Percentiles rank a stretch among this genome's conserved stretches.
These are phyloP conservation scores for Pituophis catenifer DNA, from an alignment of 2,113 vertebrate species.

Conservation along the genomic window DNA sequence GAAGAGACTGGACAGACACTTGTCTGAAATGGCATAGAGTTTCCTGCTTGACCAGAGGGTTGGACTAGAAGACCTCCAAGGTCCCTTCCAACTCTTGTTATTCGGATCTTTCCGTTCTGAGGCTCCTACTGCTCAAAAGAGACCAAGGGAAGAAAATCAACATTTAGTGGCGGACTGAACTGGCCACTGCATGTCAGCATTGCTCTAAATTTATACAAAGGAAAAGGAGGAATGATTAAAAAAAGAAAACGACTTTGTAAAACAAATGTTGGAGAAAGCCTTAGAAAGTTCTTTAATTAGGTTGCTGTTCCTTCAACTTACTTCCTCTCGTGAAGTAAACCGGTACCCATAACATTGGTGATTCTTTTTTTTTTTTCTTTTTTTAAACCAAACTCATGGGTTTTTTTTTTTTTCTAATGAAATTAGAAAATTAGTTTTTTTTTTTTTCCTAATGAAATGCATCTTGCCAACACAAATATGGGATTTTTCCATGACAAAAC, in stretches of 20 bases:
- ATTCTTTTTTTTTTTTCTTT: neutral
- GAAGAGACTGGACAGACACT: neutral
- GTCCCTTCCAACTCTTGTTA: neutral
- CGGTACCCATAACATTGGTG: accelerated
- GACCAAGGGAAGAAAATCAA: neutral
- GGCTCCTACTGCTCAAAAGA: neutral
- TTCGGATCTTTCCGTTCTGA: neutral
- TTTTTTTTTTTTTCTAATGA: neutral
- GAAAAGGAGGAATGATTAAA: neutral
- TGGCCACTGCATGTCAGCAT: conserved; percentile 69
- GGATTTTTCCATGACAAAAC: neutral
- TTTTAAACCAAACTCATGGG: neutral
- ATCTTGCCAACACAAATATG: neutral
- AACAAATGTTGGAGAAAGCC: accelerated
- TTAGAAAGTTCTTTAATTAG: neutral
- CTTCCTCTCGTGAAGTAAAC: neutral
- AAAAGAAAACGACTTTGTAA: neutral
- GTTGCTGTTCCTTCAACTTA: accelerated
- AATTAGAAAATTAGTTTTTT: too few relatives aligned
- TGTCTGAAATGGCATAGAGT: neutral
- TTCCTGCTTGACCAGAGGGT: neutral
- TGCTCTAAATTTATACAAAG: conserved; percentile 43
- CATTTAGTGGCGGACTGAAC: conserved; percentile 21
- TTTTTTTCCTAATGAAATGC: neutral
- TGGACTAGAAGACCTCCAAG: neutral